A percentile compares a stretch with the other conserved stretches of the same genome.
Conservation (phyloP, 2,113 vertebrate species). For the Isichthys henryi region DNA sequence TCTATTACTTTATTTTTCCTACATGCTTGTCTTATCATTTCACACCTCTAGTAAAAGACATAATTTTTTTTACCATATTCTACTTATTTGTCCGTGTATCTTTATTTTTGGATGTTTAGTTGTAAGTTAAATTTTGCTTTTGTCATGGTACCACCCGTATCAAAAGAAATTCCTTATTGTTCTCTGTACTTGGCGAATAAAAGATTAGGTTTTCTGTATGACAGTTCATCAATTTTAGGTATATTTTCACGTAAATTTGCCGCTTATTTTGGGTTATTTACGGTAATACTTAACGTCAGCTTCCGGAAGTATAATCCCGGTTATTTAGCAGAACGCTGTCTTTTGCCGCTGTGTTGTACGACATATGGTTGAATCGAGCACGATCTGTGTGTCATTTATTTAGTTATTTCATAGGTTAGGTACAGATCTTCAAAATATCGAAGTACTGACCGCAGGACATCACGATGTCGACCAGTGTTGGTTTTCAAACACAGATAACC, state of each 20-base stretch:
- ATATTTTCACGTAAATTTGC: background rate
- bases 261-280: background rate
- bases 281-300: background rate
- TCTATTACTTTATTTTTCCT: too few species aligned
- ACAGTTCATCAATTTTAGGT: background rate
- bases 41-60: too few species aligned
- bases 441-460: background rate
- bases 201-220: background rate
- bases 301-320: background rate
- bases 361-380: background rate
- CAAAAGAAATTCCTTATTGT: background rate
- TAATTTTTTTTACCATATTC: too few species aligned
- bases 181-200: background rate
- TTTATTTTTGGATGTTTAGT: too few species aligned
- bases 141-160: too few species aligned
- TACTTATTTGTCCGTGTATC: too few species aligned
- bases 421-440: background rate
- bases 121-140: too few species aligned
- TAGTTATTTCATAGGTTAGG: background rate
- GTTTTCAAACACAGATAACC: constrained; percentile 37
- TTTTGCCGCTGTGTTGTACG: background rate
- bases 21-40: too few species aligned
- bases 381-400: background rate
- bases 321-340: background rate
- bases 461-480: constrained; percentile 30